Evolutionary conservation across 2,113 vertebrate species (phyloP).

Genomic region (Cebus imitator): DNA sequence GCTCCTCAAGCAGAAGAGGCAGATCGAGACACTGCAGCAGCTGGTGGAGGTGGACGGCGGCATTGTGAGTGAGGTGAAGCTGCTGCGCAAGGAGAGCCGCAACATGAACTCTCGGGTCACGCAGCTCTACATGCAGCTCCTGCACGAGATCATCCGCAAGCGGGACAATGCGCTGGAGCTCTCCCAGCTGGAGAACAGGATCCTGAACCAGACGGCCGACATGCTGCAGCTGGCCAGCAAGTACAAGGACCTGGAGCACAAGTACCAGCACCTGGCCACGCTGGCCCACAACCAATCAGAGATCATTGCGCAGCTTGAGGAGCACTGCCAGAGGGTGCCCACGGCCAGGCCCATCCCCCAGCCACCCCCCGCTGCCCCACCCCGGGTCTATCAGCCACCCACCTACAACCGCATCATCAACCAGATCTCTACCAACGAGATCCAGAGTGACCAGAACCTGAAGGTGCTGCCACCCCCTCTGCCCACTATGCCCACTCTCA

Average conservation of each 20-base stretch:
- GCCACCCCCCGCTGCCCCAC: constrained; percentile 85
- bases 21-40: constrained; percentile 97
- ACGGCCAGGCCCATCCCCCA: constrained; percentile 80
- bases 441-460: constrained; percentile 96
- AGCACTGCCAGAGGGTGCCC: constrained; percentile 91
- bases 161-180: constrained; percentile 96
- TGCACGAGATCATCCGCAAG: constrained; percentile 98
- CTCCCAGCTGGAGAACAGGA: constrained; percentile 96
- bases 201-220: constrained; percentile 97
- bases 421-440: constrained; percentile 97
- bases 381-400: constrained; percentile 89
- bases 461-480: constrained; percentile 90
- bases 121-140: constrained; percentile 98
- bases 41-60: constrained; percentile 98
- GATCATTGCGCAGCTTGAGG: constrained; percentile 93
- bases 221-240: constrained; percentile 95
- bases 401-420: constrained; percentile 90
- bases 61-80: constrained; percentile 97
- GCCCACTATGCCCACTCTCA: constrained; percentile 94
- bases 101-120: constrained; percentile 99
- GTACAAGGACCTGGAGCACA: constrained; percentile 98
- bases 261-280: constrained; percentile 95
- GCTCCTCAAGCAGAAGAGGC: constrained; percentile 98
- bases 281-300: constrained; percentile 95
- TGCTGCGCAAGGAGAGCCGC: constrained; percentile 96